Evolutionary conservation across 2,113 vertebrate species (phyloP).

Genomic region (Nymphicus hollandicus): DNA sequence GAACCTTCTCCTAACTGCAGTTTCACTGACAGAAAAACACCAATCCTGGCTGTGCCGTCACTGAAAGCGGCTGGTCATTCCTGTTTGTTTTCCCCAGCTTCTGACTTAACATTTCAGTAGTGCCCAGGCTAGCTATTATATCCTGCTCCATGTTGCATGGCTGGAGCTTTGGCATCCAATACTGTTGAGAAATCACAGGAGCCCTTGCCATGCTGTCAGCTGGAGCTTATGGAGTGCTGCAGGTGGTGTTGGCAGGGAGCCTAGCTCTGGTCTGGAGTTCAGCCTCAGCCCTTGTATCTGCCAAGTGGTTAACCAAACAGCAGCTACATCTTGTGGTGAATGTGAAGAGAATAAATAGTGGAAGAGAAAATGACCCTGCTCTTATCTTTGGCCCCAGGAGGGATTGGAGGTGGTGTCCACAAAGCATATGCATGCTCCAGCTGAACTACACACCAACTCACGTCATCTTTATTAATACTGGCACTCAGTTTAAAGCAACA

Average conservation of each 20-base stretch:
- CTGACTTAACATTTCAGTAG: background rate
- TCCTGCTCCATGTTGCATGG: background rate
- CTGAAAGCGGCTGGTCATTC: background rate
- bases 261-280: background rate
- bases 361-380: background rate
- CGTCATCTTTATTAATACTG: slow-evolving; percentile 39
- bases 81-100: background rate
- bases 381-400: background rate
- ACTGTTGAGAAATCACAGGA: background rate
- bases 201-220: background rate
- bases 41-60: background rate
- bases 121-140: background rate
- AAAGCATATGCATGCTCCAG: background rate
- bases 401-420: background rate
- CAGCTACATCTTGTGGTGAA: background rate
- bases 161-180: background rate
- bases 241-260: background rate
- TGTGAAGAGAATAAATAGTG: background rate
- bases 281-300: background rate
- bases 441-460: background rate
- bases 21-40: background rate
- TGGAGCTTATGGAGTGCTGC: background rate
- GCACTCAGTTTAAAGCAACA: background rate
- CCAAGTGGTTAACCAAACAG: background rate
- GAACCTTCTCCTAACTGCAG: background rate